Evolutionary conservation across 2,888 invertebrate species (phyloP).

Genomic region (Pristionchus japonicus): DNA sequence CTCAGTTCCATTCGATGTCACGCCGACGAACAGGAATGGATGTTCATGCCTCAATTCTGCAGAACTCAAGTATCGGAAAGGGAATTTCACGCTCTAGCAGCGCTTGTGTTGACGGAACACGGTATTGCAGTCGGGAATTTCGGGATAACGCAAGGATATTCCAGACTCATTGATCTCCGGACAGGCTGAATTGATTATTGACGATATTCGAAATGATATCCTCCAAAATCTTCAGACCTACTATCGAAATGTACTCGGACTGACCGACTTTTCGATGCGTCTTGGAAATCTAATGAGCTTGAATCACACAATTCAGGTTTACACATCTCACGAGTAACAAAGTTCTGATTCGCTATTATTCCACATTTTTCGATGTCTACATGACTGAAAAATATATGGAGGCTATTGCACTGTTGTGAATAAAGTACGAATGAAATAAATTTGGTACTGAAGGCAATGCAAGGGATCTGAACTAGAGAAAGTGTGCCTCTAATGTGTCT

Average conservation of each 20-base stretch:
- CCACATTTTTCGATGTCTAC: not conserved
- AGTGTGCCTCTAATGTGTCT: not conserved
- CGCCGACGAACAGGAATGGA: not conserved
- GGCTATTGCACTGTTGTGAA: not conserved
- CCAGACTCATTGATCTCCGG: not conserved
- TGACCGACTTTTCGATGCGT: not conserved
- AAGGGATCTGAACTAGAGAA: too few relatives aligned
- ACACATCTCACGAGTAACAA: not conserved
- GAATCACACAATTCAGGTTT: conserved; percentile 18
- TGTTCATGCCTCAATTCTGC: not conserved
- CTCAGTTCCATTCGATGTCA: not conserved
- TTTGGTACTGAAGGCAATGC: too few relatives aligned
- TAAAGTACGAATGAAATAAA: too few relatives aligned
- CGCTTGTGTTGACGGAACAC: not conserved
- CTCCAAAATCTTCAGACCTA: not conserved
- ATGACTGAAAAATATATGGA: not conserved
- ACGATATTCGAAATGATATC: not conserved
- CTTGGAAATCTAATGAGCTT: conserved; percentile 15
- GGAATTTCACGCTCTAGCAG: not conserved
- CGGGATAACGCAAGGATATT: not conserved
- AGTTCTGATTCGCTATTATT: not conserved
- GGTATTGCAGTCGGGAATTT: not conserved
- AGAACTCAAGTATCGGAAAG: not conserved
- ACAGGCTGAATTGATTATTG: not conserved
- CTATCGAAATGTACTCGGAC: not conserved